Evolutionary conservation across 2,113 vertebrate species (phyloP).

Genomic region (Paracyprichromis sp.): DNA sequence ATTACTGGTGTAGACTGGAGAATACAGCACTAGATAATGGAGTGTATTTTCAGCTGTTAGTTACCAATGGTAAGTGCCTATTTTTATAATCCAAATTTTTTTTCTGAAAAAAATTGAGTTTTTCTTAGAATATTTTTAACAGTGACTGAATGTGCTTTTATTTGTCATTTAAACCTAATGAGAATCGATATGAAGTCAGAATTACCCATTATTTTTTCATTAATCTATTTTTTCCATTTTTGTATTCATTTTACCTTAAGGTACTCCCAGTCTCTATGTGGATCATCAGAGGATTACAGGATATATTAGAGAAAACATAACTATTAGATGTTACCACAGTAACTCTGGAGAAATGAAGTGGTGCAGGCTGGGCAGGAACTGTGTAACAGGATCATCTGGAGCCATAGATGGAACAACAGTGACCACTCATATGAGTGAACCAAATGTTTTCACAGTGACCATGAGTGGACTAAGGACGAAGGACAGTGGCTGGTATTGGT

Average conservation of each 20-base stretch:
- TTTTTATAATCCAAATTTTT: not conserved
- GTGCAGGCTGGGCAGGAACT: not conserved
- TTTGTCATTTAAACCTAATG: not conserved
- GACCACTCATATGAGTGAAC: accelerated
- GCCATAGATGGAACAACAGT: not conserved
- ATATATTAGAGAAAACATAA: not conserved
- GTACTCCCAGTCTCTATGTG: not conserved
- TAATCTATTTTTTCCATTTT: not conserved
- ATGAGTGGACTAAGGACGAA: accelerated
- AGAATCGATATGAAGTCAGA: not conserved
- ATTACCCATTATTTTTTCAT: not conserved
- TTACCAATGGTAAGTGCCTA: not conserved
- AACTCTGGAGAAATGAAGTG: not conserved
- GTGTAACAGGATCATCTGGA: not conserved
- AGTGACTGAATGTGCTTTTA: not conserved
- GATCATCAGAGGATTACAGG: not conserved
- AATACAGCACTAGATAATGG: not conserved
- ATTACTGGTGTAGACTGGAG: not conserved
- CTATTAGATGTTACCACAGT: not conserved
- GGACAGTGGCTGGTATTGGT: not conserved
- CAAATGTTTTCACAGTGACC: not conserved
- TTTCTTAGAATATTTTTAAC: not conserved
- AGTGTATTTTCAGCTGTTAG: not conserved
- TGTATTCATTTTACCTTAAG: not conserved
- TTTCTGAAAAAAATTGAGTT: not conserved